Conservation (phyloP, 2,888 invertebrate species). For the Lymantria monacha region DNA sequence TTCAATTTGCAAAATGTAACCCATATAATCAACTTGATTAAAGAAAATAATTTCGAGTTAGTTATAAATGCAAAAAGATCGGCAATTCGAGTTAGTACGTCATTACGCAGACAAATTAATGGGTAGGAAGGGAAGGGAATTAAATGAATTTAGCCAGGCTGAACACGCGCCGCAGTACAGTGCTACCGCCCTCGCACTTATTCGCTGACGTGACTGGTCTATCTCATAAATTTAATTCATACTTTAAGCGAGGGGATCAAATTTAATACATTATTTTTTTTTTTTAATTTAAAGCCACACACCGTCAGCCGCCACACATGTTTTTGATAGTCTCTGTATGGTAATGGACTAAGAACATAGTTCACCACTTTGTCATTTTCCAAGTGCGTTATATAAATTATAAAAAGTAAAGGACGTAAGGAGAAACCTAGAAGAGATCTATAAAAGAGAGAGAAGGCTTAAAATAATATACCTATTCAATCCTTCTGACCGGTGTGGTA, state of each 20-base stretch:
- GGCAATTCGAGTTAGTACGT: conserved; percentile 37
- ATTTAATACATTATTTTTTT: background rate
- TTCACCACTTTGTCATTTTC: no score
- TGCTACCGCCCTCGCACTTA: conserved; percentile 31
- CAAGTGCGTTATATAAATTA: no score
- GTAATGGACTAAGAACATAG: no score
- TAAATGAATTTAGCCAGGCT: conserved; percentile 49
- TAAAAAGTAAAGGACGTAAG: no score
- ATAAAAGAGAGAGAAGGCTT: no score
- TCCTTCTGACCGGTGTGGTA: no score
- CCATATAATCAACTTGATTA: no score
- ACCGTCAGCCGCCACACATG: no score
- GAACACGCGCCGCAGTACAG: conserved; percentile 41
- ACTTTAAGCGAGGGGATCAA: background rate
- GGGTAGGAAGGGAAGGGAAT: conserved; percentile 44
- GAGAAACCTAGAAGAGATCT: no score
- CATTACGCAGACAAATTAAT: conserved; percentile 54
- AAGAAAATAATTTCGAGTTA: no score
- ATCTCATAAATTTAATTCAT: conserved; percentile 27
- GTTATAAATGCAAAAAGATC: conserved; percentile 18
- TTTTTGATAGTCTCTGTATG: background rate
- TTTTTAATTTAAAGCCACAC: background rate
- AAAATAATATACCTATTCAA: no score
- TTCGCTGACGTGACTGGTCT: conserved; percentile 33
- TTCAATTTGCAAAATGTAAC: no score